Evolutionary conservation across 2,113 vertebrate genomes (phyloP).

Genomic region (Cyphomyrus plagiostoma): DNA sequence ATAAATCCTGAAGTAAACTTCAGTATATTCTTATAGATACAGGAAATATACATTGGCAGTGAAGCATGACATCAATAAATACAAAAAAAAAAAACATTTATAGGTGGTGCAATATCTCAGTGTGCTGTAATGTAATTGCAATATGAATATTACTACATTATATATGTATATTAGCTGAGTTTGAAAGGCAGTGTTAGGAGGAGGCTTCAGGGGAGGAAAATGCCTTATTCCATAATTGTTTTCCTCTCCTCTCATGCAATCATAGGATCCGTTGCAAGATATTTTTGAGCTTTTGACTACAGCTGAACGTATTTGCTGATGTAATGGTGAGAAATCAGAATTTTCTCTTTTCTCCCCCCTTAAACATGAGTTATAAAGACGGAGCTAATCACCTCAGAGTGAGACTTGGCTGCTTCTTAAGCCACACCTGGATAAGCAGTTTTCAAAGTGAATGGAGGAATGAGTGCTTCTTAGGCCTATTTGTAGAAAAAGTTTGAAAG

Average conservation of each 20-base stretch:
- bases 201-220: background rate
- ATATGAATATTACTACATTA: background rate
- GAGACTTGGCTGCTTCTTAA: background rate
- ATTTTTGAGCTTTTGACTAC: background rate
- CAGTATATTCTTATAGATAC: background rate
- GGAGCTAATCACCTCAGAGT: background rate
- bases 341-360: background rate
- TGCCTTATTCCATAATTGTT: background rate
- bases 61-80: background rate
- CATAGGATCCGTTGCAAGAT: background rate
- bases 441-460: background rate
- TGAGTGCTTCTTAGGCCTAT: background rate
- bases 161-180: background rate
- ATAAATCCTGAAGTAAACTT: background rate
- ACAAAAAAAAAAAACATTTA: background rate
- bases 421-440: background rate
- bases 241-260: background rate
- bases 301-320: background rate
- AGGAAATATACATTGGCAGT: background rate
- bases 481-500: conserved; percentile 1
- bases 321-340: background rate
- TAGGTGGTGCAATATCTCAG: background rate
- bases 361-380: background rate
- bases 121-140: background rate
- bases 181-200: background rate